Evolutionary conservation across 2,113 vertebrate species (phyloP).

Genomic region (Cariama cristata): DNA sequence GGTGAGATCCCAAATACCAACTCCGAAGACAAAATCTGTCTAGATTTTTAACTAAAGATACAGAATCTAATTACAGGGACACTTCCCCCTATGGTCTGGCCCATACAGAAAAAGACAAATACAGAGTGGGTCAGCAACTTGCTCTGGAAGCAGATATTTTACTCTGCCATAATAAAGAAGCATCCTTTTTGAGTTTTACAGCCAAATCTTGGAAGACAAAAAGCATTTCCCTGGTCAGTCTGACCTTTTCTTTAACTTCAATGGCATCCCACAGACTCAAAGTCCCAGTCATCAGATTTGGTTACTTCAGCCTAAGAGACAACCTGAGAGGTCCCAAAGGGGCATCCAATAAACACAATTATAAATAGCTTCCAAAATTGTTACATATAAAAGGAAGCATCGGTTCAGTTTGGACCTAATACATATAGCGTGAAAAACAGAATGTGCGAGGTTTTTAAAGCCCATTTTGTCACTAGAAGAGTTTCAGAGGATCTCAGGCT

Average conservation of each 20-base stretch:
- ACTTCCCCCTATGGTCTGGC: no score
- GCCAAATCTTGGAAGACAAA: not conserved
- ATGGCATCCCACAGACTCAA: not conserved
- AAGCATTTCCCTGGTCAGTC: not conserved
- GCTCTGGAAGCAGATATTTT: not conserved
- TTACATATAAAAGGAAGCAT: fast-evolving
- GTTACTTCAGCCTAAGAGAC: not conserved
- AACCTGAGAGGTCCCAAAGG: not conserved
- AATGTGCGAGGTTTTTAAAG: fast-evolving
- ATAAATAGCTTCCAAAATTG: fast-evolving
- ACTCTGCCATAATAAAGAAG: not conserved
- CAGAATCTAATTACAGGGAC: not conserved
- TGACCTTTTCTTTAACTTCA: not conserved
- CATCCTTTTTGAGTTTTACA: fast-evolving
- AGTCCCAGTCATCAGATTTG: not conserved
- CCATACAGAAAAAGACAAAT: fast-evolving
- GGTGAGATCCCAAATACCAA: not conserved
- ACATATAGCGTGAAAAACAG: fast-evolving
- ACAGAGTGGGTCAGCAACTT: fast-evolving
- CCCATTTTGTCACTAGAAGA: fast-evolving
- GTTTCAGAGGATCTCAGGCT: not conserved
- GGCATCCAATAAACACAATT: fast-evolving
- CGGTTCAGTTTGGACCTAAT: fast-evolving
- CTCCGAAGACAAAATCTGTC: not conserved
- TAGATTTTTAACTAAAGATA: not conserved